Conservation (phyloP, 1,140 invertebrate species). For the Aphidius ervi region DNA sequence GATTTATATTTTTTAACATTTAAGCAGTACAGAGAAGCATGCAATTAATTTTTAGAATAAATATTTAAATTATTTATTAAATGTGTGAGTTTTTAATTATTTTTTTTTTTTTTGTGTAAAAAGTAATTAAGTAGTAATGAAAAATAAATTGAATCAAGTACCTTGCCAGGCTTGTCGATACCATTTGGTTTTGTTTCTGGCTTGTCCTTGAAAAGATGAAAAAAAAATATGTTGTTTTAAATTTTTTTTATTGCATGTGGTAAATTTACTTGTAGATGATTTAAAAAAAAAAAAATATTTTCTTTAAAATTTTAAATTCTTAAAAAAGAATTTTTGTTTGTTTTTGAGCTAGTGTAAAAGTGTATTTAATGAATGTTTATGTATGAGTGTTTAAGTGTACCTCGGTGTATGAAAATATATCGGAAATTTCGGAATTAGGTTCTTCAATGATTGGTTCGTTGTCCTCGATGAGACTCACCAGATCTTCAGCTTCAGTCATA, state of each 20-base stretch:
- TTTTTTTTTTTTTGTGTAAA: not conserved
- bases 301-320: not conserved
- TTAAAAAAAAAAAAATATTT: slow-evolving; percentile 14
- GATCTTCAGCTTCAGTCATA: slow-evolving; percentile 46
- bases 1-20: not conserved
- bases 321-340: not conserved
- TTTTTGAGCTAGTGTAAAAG: not conserved
- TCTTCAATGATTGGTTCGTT: slow-evolving; percentile 38
- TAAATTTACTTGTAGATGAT: slow-evolving; percentile 9
- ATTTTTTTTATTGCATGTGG: not conserved
- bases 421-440: slow-evolving; percentile 30
- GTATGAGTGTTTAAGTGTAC: slow-evolving; percentile 33
- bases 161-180: slow-evolving; percentile 48
- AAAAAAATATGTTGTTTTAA: slow-evolving; percentile 18
- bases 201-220: slow-evolving; percentile 48
- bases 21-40: not conserved
- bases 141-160: slow-evolving; percentile 20
- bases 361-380: slow-evolving; percentile 20
- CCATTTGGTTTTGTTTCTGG: slow-evolving; percentile 44
- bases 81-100: not conserved
- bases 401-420: slow-evolving; percentile 33
- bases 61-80: not conserved
- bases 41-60: not conserved
- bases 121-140: slow-evolving; percentile 15
- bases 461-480: slow-evolving; percentile 41